A percentile compares a stretch with the other conserved stretches of the same genome.
phyloP scores from a whole-genome alignment of 2,797 vertebrate genomes.

The Percopsis omiscomaycus region DNA sequence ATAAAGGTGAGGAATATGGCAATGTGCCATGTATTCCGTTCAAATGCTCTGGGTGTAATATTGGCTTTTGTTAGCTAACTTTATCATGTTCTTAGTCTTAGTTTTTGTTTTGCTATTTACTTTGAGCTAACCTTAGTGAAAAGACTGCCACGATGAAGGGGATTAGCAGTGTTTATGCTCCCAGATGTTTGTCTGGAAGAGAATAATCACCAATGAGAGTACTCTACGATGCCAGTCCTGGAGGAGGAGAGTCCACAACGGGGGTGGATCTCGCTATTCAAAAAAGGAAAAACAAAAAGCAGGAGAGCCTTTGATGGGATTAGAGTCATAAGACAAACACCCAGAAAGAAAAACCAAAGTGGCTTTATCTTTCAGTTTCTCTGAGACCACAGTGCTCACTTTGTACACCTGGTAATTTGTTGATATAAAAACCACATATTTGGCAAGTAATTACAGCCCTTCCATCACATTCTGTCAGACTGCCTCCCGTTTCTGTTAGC shows the following conservation, averaged over 20 bases:
- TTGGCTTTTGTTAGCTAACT: slow-evolving; percentile 20
- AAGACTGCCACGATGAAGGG: slow-evolving; percentile 47
- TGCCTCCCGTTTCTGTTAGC: slow-evolving; percentile 48
- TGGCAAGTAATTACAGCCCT: slow-evolving; percentile 63
- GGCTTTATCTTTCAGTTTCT: slow-evolving; percentile 58
- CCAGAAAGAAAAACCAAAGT: slow-evolving; percentile 36
- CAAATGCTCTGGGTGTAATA: not conserved
- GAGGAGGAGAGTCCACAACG: slow-evolving; percentile 43
- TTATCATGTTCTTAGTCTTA: slow-evolving; percentile 29
- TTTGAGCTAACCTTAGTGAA: slow-evolving; percentile 28
- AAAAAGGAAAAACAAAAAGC: slow-evolving; percentile 55
- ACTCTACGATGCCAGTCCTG: slow-evolving; percentile 55
- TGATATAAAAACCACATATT: slow-evolving; percentile 64
- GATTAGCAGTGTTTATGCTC: slow-evolving; percentile 66
- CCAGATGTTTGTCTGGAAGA: slow-evolving; percentile 65
- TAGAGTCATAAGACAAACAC: slow-evolving; percentile 64
- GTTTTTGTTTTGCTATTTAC: slow-evolving; percentile 49
- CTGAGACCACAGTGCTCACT: slow-evolving; percentile 46
- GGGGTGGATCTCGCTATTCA: slow-evolving; percentile 45
- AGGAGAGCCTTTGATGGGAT: slow-evolving; percentile 70
- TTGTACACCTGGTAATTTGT: slow-evolving; percentile 68
- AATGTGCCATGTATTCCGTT: slow-evolving; percentile 28
- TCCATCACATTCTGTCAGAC: slow-evolving; percentile 46
- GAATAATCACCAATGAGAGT: slow-evolving; percentile 55
- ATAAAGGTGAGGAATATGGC: slow-evolving; percentile 21